These are phyloP conservation scores for Myiozetetes cayanensis DNA, from an alignment of 2,113 vertebrate genomes.

Conservation along the genomic window DNA sequence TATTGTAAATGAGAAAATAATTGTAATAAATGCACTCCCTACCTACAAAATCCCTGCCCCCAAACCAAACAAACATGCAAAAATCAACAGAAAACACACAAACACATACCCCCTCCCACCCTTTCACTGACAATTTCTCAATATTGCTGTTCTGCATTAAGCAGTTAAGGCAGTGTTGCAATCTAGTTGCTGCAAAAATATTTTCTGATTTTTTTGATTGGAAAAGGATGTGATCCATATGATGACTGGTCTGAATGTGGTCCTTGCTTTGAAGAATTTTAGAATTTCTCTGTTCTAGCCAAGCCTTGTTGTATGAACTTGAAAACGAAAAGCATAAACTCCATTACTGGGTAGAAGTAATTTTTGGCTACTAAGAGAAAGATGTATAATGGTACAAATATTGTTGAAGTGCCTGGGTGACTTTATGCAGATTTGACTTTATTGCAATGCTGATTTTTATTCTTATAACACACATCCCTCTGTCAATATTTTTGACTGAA, in stretches of 20 bases:
- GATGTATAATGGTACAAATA: not conserved
- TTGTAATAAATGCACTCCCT: not conserved
- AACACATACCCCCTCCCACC: no score
- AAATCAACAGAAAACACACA: not conserved
- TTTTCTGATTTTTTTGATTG: not conserved
- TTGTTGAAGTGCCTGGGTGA: not conserved
- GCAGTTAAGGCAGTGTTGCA: not conserved
- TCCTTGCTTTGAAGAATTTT: not conserved
- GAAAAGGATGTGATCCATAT: not conserved
- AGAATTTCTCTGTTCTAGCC: not conserved
- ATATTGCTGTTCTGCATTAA: not conserved
- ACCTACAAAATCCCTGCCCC: not conserved
- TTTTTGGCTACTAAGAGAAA: not conserved
- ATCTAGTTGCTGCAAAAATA: not conserved
- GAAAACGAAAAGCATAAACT: accelerated
- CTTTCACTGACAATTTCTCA: not conserved
- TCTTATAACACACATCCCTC: not conserved
- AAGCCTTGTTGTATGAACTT: not conserved
- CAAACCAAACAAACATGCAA: not conserved
- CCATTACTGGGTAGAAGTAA: not conserved
- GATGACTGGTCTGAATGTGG: not conserved
- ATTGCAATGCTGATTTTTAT: not conserved
- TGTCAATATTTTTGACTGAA: not conserved
- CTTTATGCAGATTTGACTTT: not conserved
- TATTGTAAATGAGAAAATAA: not conserved